Percentiles rank a stretch among this genome's conserved stretches.
Conservation (phyloP, 2,797 vertebrate species). For the Myotis pilosus region DNA sequence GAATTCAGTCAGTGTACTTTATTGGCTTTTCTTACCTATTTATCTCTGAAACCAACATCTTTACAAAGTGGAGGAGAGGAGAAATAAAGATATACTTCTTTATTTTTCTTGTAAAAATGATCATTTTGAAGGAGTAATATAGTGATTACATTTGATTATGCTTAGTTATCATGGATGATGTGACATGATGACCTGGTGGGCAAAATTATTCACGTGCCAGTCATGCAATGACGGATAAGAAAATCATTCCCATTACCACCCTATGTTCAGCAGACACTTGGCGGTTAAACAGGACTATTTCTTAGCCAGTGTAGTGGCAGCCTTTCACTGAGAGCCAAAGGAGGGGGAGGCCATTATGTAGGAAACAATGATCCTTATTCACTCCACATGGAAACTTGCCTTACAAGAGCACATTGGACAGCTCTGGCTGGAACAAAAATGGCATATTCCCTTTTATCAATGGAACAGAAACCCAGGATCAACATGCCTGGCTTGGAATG, state of each 20-base stretch:
- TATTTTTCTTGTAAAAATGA: constrained; percentile 42
- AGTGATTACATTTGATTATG: constrained; percentile 59
- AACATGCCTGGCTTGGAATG: constrained; percentile 68
- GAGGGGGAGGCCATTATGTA: constrained; percentile 75
- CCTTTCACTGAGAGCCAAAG: constrained; percentile 82
- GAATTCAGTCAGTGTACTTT: not conserved
- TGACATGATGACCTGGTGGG: constrained; percentile 68
- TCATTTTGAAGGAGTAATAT: constrained; percentile 9
- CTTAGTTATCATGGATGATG: constrained; percentile 69
- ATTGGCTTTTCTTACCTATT: constrained; percentile 25
- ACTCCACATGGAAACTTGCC: constrained; percentile 78
- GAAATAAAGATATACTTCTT: constrained; percentile 7
- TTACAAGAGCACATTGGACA: constrained; percentile 64
- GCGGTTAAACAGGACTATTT: constrained; percentile 54
- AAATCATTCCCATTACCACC: constrained; percentile 71
- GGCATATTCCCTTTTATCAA: constrained; percentile 70
- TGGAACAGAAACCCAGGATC: constrained; percentile 71
- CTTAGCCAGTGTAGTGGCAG: constrained; percentile 70
- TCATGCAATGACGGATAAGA: constrained; percentile 75
- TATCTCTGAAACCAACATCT: constrained; percentile 46
- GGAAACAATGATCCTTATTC: constrained; percentile 80
- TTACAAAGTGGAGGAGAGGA: not conserved
- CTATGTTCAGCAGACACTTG: constrained; percentile 65
- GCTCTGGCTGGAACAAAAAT: constrained; percentile 72
- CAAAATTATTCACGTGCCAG: constrained; percentile 70